Base-by-base conservation (phyloP, 2,888 invertebrate species). In the Drosophila koepferae region DNA sequence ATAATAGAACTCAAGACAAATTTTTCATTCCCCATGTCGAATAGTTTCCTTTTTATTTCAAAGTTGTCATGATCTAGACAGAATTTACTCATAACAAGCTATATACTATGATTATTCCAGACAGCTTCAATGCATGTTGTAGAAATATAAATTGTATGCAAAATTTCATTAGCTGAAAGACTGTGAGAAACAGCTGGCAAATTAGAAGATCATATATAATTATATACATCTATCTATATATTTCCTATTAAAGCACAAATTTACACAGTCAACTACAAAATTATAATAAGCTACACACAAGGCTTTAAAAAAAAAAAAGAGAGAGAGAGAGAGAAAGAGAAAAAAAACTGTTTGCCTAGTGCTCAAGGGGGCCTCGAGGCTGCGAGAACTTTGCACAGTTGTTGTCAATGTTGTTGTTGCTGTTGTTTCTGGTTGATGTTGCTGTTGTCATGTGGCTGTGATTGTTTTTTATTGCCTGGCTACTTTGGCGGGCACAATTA, bases 401-500 rank as follows among this genome's bases (percentile, higher is more conserved):
- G 12, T 16, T 48, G 23, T 40, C 44, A 20, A 31, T 68, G 58
- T 18, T 40, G 38, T 2, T 48, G 38, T 40, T 53, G 54, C 23
- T 18, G 38, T 18, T 61, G 54, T 41, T 63, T 63, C 43, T 64
- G 66, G 38, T 40, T 58, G 58, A 36, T n/a, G 40, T 34, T 63
- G 54, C 34, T 61, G 51, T 58, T 58, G 72, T 65, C 81, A 80
- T 77, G 73, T 69, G 60, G 56, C 68, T 80, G 77, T 67, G 77
- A 81, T 74, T 79, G 79, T 75, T 82, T 75, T 90, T 90, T 90
- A 86, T 90, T 86, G 90, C 90, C 90, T 85, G 88, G 90, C 89
- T 77, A 88, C 89, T 90, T 90, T 90, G 74, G 80, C 76, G 76
- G 81, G 80, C 89, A 81, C 76, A 84, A 92, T 92, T 91, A 91